Evolutionary conservation across 2,888 invertebrate genomes (phyloP), one percentile per base, ranked within the genome.

Genomic region (Pachydiplax longipennis): DNA sequence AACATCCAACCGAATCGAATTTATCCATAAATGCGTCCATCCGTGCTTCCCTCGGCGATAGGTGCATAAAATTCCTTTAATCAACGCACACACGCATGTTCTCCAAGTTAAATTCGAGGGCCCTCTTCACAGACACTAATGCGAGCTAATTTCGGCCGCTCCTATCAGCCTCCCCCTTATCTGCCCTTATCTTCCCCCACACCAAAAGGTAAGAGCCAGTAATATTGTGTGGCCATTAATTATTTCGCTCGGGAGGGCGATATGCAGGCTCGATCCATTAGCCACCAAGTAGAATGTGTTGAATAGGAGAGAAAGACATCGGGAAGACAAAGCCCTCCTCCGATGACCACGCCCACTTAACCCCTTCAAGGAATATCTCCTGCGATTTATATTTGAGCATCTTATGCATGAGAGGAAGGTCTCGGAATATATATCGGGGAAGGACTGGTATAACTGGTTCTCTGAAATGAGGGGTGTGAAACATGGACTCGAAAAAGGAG

Each of bases 221-320:
- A 61, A 87, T 87, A 87, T 87, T 87, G 87, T 87, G 58, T 87
- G 87, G 87, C 87, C 87, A 87, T 87, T 87, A 87, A 87, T 87
- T 87, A 87, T 87, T 87, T 87, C 87, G 87, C 87, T 37, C 61
- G 87, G 65, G 65, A 87, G 87, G 87, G 58, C 87, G 87, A 87
- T 87, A 87, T 61, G 58, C 87, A 58, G 61, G n/a, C 87, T 87
- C 87, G 87, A 87, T 87, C 87, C 87, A 87, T 87, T 87, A 87
- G 40, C 87, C 37, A 40, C 87, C 58, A 25, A 87, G 87, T 87
- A 58, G 58, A 83, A 83, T 83, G 83, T 53, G 35, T 58, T 58
- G 35, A 83, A 80, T 58, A 83, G 83, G 83, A n/a, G 53, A 35
- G 61, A 48, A 35, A 87, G 61, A 87, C 58, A 35, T 22, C 3